Evolutionary conservation across 2,797 vertebrate genomes (phyloP).

Genomic region (Myiotriccus ornatus): DNA sequence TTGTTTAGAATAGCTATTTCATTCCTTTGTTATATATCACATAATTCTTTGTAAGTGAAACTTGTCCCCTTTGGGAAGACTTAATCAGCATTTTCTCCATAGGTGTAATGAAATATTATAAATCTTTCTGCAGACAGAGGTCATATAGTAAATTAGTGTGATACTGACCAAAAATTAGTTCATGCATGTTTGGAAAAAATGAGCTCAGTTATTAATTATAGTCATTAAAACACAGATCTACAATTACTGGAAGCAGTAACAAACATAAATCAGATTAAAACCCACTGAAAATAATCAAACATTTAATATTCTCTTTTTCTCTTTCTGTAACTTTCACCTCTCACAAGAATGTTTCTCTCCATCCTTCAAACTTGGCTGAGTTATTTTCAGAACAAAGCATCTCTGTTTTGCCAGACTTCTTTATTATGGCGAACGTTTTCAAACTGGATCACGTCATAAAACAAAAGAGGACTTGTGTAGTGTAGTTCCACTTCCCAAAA

Average conservation of each 20-base stretch:
- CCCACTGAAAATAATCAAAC: neutral
- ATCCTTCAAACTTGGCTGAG: neutral
- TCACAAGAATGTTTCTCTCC: neutral
- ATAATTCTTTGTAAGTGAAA: neutral
- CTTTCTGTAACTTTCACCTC: slow-evolving; percentile 3
- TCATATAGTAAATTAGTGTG: slow-evolving; percentile 10
- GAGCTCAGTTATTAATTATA: slow-evolving; percentile 36
- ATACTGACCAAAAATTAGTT: slow-evolving; percentile 42
- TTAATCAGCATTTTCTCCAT: slow-evolving; percentile 7
- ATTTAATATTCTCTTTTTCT: slow-evolving; percentile 6
- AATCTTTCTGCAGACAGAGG: neutral
- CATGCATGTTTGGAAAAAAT: neutral
- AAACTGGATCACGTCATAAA: neutral
- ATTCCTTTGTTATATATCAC: neutral
- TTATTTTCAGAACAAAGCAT: slow-evolving; percentile 14
- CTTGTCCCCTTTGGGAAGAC: neutral
- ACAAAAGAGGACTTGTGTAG: neutral
- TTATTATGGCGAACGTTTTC: neutral
- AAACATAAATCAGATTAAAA: slow-evolving; percentile 57
- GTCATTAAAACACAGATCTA: slow-evolving; percentile 45
- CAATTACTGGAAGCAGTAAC: slow-evolving; percentile 37
- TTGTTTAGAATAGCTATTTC: neutral
- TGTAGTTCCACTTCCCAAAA: neutral
- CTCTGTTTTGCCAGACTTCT: slow-evolving; percentile 14
- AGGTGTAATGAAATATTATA: slow-evolving; percentile 15